Conservation (phyloP, 2,797 vertebrate genomes). For the Cercopithecus hamlyni region DNA sequence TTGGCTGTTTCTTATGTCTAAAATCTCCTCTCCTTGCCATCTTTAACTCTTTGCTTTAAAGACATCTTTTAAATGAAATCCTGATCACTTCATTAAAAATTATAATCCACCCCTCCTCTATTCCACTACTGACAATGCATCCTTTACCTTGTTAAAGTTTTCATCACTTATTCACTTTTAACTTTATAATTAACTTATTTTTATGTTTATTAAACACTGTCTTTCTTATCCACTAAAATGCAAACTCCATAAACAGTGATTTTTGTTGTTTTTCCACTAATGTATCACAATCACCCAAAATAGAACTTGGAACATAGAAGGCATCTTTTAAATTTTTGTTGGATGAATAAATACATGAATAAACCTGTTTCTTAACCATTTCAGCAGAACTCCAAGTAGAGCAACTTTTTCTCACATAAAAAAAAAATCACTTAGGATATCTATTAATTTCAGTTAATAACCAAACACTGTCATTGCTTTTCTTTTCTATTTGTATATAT, state of each 20-base stretch:
- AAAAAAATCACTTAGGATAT: background rate
- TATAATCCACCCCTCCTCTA: background rate
- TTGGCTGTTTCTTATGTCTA: background rate
- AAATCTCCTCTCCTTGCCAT: background rate
- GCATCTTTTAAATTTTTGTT: background rate
- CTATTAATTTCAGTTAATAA: conserved; percentile 4
- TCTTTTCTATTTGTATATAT: background rate
- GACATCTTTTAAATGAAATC: background rate
- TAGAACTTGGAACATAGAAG: background rate
- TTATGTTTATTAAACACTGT: background rate
- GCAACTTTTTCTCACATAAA: background rate
- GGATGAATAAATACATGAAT: background rate
- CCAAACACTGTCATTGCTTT: background rate
- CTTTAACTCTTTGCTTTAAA: background rate
- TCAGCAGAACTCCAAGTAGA: background rate
- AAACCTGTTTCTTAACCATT: background rate
- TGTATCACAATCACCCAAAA: background rate
- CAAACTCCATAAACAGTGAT: background rate
- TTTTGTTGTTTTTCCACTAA: background rate
- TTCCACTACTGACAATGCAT: background rate
- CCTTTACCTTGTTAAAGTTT: background rate
- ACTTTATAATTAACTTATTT: background rate
- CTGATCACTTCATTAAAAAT: background rate
- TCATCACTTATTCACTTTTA: background rate
- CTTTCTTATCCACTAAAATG: background rate